Evolutionary conservation across 2,888 invertebrate species (phyloP), one percentile per base, ranked within the genome.

Genomic region (Aethes cnicana): DNA sequence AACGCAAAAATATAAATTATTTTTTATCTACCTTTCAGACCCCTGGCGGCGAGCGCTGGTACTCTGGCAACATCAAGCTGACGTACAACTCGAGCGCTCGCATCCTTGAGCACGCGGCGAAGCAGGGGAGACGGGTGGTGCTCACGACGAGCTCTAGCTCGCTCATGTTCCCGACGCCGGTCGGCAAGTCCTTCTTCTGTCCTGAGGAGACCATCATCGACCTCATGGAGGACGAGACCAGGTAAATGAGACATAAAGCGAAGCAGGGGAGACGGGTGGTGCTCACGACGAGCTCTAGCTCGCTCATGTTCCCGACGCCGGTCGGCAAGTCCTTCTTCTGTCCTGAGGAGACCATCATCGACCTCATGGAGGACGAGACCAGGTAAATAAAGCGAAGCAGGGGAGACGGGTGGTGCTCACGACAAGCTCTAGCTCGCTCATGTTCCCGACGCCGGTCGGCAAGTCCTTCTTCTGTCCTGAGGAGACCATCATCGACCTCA

Each of bases 21-120:
- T 30, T n/a, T 8, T 2, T 20, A 18, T 26, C 37, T 36, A 47
- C 42, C 43, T 86, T 88, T 21, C 76, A 96, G 96, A 96, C 96
- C 1, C 95, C 95, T 17, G 96, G 96, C 3, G 96, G 96, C 4
- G 96, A 97, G 69, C 91, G 95, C 61, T 97, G 97, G 97, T 97
- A 95, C 74, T 94, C 96, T 1, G 94, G 94, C 61, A 93, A 92
- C 63, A 91, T 97, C 57, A 93, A 94, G 64, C 81, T 97, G 49
- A 91, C 91, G 2, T 96, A 95, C 78, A 95, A 95, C 74, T 92
- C 88, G 4, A 93, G 90, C 62, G 93, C 91, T 32, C 75, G 88
- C 62, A 86, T 92, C 18, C 80, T 92, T 53, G 91, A 92, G 58
- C 92, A 92, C 66, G 91, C 92, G 6, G 92, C 91, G 30, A 90